Evolutionary conservation across 2,888 invertebrate genomes (phyloP).

Genomic region (Pachydiplax longipennis): DNA sequence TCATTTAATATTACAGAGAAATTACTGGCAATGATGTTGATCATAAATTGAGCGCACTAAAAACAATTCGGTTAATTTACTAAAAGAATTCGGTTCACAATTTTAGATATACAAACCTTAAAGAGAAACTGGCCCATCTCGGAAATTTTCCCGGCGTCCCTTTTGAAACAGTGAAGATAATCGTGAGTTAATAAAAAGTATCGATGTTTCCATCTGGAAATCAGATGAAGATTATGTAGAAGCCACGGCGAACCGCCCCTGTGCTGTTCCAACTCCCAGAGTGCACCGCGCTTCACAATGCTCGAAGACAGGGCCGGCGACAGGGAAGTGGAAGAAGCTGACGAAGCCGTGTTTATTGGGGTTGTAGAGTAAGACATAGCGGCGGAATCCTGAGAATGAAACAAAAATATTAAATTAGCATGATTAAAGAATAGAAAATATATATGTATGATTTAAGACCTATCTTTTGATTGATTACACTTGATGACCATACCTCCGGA

Average conservation of each 20-base stretch:
- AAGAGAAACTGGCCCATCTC: constrained; percentile 74
- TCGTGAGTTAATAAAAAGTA: constrained; percentile 72
- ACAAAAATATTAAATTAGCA: neutral
- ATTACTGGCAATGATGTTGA: no score
- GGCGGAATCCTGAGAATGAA: neutral
- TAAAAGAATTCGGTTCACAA: no score
- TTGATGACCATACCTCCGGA: no score
- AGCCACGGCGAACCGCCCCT: constrained; percentile 27
- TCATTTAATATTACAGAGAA: no score
- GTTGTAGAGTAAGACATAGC: constrained; percentile 30
- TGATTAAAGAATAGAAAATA: no score
- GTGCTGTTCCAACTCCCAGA: constrained; percentile 30
- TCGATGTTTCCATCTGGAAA: constrained; percentile 72
- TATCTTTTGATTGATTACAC: no score
- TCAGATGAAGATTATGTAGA: constrained; percentile 22
- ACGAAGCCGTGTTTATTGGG: constrained; percentile 17
- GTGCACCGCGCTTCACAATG: constrained; percentile 24
- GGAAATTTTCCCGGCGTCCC: constrained; percentile 65
- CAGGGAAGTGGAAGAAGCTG: constrained; percentile 19
- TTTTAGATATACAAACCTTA: constrained; percentile 64
- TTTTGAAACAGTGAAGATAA: constrained; percentile 71
- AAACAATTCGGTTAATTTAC: neutral
- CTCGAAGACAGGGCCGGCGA: neutral
- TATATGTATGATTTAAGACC: no score
- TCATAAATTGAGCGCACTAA: no score